These are phyloP conservation scores for Melanotaenia trifasciata DNA, from an alignment of 2,797 vertebrate genomes.

Conservation along the genomic window DNA sequence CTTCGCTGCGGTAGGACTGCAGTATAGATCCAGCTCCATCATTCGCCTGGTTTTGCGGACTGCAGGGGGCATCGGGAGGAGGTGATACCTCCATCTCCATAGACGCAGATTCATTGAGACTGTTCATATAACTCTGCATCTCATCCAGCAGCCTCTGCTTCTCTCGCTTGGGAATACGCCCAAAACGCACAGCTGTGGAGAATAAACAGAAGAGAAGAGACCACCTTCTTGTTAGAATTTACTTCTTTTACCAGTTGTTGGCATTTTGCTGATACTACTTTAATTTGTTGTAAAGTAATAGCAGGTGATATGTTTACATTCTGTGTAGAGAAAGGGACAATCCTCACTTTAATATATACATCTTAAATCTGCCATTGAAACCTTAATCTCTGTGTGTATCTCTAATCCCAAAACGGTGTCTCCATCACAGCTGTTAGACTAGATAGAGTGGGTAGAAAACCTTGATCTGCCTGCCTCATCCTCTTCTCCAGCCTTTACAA, in stretches of 20 bases:
- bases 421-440: constrained; percentile 47
- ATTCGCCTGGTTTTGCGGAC: constrained; percentile 69
- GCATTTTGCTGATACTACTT: constrained; percentile 17
- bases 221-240: constrained; percentile 45
- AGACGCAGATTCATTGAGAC: constrained; percentile 81
- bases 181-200: constrained; percentile 85
- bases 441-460: constrained; percentile 31
- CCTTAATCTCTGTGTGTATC: constrained; percentile 30
- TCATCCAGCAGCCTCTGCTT: constrained; percentile 88
- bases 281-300: neutral
- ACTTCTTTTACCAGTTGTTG: neutral
- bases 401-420: constrained; percentile 29
- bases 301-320: neutral
- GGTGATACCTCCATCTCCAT: constrained; percentile 80
- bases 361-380: constrained; percentile 12
- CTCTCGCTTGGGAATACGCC: constrained; percentile 87
- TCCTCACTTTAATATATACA: constrained; percentile 5
- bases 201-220: constrained; percentile 24
- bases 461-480: constrained; percentile 42
- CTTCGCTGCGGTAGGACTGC: constrained; percentile 78
- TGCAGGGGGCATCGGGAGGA: constrained; percentile 67
- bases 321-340: neutral
- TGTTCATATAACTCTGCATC: constrained; percentile 89
- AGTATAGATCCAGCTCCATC: constrained; percentile 65
- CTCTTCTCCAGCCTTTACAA: constrained; percentile 46